Evolutionary conservation across 1,140 invertebrate genomes (phyloP), one percentile per base, ranked within the genome.

Genomic region (Solen grandis): DNA sequence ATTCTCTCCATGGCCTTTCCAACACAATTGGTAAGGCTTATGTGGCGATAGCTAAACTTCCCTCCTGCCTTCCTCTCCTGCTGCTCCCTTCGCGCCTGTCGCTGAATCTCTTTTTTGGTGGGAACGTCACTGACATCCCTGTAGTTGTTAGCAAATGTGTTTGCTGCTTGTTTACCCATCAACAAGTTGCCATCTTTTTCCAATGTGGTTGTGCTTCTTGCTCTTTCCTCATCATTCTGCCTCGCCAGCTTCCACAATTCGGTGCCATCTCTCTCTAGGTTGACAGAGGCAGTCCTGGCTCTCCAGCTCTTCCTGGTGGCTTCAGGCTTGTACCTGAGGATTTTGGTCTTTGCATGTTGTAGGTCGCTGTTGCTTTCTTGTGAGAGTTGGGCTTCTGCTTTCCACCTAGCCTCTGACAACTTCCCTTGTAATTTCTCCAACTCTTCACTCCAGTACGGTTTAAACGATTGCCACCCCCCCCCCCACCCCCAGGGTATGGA

Each of bases 401-500:
- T 60, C 57, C 62, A 38, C 54, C 81, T 79, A 35, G 60, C 81
- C 66, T 72, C 41, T 27, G 66, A 70, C 29, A 82, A 29, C 22
- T 63, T 41, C 31, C 62, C 38, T 31, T 83, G 1, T 16, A 66
- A 55, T 22, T 72, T 33, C 27, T 73, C 22, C 41, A 72, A 50
- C 29, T 79, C 35, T 8, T 55, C 50, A 22, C 33, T 83, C 75
- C 76, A 74, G 69, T 80, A 80, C n/a, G 76, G 70, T 36, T 78
- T 73, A n/a, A n/a, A n/a, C n/a, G n/a, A n/a, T n/a, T n/a, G n/a
- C n/a, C n/a, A n/a, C n/a, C n/a, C n/a, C n/a, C n/a, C n/a, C n/a
- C n/a, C n/a, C n/a, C 36, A 22, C 10, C 70, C 69, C 57, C 52
- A 14, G 16, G 60, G 82, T 14, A 80, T 80, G 25, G 55, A 27